Conservation (phyloP, 2,888 invertebrate genomes). For the Neoscelio sp. region DNA sequence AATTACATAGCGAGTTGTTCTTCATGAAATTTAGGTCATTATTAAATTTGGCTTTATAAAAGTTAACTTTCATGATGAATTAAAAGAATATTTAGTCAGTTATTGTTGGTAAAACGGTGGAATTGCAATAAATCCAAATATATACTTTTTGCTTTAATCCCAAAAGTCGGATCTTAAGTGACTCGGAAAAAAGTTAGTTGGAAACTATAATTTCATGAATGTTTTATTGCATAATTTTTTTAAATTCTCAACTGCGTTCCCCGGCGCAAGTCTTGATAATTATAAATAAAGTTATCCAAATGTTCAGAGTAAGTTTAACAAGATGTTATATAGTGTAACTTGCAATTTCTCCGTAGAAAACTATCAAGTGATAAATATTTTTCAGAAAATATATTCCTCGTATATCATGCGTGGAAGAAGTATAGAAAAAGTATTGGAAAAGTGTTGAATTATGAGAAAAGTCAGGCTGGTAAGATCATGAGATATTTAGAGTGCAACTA, state of each 20-base stretch:
- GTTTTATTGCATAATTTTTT: slow-evolving; percentile 17
- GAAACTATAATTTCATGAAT: slow-evolving; percentile 17
- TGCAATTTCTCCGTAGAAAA: slow-evolving; percentile 14
- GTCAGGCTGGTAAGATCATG: slow-evolving; percentile 35
- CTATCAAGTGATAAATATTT: slow-evolving; percentile 41
- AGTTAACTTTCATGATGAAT: not conserved
- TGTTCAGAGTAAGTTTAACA: slow-evolving; percentile 4
- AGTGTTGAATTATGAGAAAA: slow-evolving; percentile 60
- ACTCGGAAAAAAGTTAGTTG: not conserved
- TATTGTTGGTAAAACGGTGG: not conserved
- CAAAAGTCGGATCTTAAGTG: not conserved
- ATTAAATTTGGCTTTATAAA: slow-evolving; percentile 7
- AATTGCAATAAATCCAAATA: no score
- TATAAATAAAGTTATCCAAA: slow-evolving; percentile 18
- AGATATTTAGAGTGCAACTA: slow-evolving; percentile 45
- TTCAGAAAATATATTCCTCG: slow-evolving; percentile 45
- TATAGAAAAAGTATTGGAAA: slow-evolving; percentile 57
- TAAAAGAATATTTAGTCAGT: not conserved
- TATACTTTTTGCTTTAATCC: no score
- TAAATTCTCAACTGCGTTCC: not conserved
- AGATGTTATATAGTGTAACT: slow-evolving; percentile 5
- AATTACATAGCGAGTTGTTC: slow-evolving; percentile 1
- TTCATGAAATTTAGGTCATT: slow-evolving; percentile 2
- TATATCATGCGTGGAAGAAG: slow-evolving; percentile 33
- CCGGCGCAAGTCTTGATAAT: not conserved